phyloP scores from a whole-genome alignment of 2,797 vertebrate species.

The Sibirionetta formosa region DNA sequence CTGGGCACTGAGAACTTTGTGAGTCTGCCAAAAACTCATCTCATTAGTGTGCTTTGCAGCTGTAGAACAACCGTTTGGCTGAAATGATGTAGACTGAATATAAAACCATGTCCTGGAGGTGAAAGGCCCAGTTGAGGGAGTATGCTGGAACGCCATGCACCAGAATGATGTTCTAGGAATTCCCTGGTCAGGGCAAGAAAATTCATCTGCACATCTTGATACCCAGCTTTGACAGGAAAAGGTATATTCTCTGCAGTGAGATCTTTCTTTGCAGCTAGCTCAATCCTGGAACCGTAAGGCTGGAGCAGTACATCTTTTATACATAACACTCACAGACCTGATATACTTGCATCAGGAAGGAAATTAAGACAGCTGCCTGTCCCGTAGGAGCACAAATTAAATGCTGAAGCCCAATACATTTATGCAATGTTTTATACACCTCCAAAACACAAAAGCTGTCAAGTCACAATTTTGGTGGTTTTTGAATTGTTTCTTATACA shows the following conservation, averaged over 20 bases:
- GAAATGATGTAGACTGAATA: constrained; percentile 57
- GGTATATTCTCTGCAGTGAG: neutral
- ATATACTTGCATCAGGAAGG: constrained; percentile 35
- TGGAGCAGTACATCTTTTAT: constrained; percentile 68
- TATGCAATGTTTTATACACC: constrained; percentile 18
- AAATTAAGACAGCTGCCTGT: constrained; percentile 27
- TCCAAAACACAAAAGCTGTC: constrained; percentile 62
- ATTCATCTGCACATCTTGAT: constrained; percentile 32
- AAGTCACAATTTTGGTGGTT: constrained; percentile 59
- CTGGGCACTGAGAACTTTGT: constrained; percentile 19
- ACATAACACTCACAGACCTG: constrained; percentile 22
- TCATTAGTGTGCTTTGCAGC: constrained; percentile 37
- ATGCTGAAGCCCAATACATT: neutral
- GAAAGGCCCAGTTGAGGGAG: constrained; percentile 27
- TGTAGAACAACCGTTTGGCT: constrained; percentile 48
- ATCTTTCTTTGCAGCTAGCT: constrained; percentile 43
- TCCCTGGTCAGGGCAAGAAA: constrained; percentile 15
- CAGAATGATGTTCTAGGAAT: constrained; percentile 49
- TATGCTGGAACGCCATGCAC: neutral
- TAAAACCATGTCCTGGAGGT: constrained; percentile 56
- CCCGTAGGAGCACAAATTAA: constrained; percentile 29
- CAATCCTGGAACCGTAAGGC: constrained; percentile 35
- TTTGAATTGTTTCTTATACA: constrained; percentile 73
- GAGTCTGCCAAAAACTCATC: constrained; percentile 53
- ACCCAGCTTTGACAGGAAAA: constrained; percentile 45